Evolutionary conservation across 2,797 vertebrate genomes (phyloP), one percentile per base, ranked within the genome.

Genomic region (Ataeniobius toweri): DNA sequence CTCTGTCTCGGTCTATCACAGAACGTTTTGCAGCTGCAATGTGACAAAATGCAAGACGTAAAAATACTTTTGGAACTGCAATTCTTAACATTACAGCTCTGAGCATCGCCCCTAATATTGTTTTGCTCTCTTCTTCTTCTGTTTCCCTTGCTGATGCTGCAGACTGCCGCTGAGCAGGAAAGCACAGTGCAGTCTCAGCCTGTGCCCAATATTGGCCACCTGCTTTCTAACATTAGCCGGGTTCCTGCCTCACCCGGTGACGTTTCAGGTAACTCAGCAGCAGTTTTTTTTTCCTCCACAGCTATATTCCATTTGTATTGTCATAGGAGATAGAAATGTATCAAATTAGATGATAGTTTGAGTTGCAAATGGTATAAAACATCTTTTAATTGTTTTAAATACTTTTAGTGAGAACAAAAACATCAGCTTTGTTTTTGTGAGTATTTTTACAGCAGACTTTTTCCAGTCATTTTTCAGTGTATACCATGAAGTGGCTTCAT

Each of bases 131-230:
- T 28, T n/a, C 59, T 13, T 84, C 18, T 83, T 14, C 68, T 56
- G 2, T 76, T 76, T 92, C 88, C 94, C 90, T 95, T 91, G 91
- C 93, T 92, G 94, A 92, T 91, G 94, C 93, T 94, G 2, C 95
- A 99, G 98, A 97, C 97, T 90, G 80, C 96, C 86, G 94, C 96
- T 73, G 97, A 98, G 95, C 96, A 97, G 93, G 97, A 98, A 87
- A 97, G 93, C 95, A 98, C 97, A 78, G 97, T 99, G 94, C 96
- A 98, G 88, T 98, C 97, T 89, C 98, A 99, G 95, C 98, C 98
- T 92, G 97, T 99, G 94, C 98, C 98, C 92, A 99, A 99, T 94
- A 99, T 99, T 92, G 98, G 99, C 95, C 98, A 99, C 93, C 97
- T 99, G 95, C 98, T 99, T 92, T 96, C 95, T 92, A 99, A 99